phyloP scores from a whole-genome alignment of 2,888 invertebrate genomes.

The Agonum fuliginosum region DNA sequence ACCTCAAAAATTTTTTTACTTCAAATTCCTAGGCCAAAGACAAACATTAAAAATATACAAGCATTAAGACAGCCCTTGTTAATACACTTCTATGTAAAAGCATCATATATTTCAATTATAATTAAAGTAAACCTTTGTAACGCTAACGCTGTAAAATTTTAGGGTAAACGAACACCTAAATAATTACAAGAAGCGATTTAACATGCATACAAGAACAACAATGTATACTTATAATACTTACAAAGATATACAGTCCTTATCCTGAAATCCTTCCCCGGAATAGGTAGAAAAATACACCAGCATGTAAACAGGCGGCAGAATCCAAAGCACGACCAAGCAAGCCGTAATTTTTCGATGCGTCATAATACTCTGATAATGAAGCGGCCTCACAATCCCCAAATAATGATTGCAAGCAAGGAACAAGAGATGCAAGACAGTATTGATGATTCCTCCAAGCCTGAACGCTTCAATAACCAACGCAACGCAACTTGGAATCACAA shows the following conservation, averaged over 20 bases:
- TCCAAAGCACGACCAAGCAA: constrained; percentile 76
- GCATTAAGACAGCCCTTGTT: no score
- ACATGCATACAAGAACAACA: background rate
- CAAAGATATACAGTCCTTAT: constrained; percentile 61
- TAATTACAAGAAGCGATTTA: background rate
- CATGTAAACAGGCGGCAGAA: constrained; percentile 72
- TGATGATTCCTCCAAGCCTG: constrained; percentile 77
- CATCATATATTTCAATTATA: no score
- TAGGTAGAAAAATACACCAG: constrained; percentile 73
- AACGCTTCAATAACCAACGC: constrained; percentile 70
- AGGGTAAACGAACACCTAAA: no score
- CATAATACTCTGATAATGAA: constrained; percentile 75
- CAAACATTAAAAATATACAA: no score
- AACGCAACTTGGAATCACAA: constrained; percentile 60
- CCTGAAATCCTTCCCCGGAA: constrained; percentile 71
- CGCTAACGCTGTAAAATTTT: no score
- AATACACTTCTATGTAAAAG: no score
- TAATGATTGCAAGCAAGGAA: constrained; percentile 81
- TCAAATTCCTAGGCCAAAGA: no score
- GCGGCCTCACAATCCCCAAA: constrained; percentile 77
- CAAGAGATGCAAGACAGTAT: constrained; percentile 78
- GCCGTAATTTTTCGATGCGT: constrained; percentile 74
- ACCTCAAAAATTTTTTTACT: no score
- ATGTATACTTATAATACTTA: constrained; percentile 52
- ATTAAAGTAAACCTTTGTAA: no score